phyloP scores from a whole-genome alignment of 1,140 invertebrate genomes.

The Halesus radiatus region DNA sequence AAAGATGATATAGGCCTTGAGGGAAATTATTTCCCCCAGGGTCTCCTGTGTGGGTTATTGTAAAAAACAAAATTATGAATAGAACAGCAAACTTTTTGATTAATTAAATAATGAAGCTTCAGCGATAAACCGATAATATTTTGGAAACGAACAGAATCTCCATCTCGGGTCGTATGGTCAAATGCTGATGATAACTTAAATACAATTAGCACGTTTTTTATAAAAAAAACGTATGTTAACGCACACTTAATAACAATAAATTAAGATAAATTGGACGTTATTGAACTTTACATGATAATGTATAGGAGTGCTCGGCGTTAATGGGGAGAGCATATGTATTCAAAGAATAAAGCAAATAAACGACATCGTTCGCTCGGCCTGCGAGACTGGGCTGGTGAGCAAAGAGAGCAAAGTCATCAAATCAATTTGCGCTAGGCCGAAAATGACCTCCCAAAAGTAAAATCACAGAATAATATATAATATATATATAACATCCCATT shows the following conservation, averaged over 20 bases:
- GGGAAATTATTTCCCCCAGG: too few species aligned
- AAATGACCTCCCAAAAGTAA: too few species aligned
- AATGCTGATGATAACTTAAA: slow-evolving; percentile 7
- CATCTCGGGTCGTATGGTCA: slow-evolving; percentile 33
- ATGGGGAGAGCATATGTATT: neutral
- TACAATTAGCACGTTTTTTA: slow-evolving; percentile 38
- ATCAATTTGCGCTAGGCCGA: too few species aligned
- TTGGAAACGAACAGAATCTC: neutral
- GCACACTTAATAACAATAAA: slow-evolving; percentile 31
- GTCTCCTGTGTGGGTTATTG: too few species aligned
- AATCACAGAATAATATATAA: too few species aligned
- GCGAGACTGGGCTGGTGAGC: neutral
- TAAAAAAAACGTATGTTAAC: slow-evolving; percentile 11
- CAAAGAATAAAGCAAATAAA: neutral
- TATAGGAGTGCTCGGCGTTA: neutral
- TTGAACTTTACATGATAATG: slow-evolving; percentile 24
- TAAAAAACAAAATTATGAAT: too few species aligned
- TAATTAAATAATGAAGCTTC: neutral
- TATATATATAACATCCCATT: too few species aligned
- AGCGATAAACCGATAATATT: neutral
- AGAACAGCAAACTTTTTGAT: too few species aligned
- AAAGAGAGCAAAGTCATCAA: too few species aligned
- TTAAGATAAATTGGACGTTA: slow-evolving; percentile 25
- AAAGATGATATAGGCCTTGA: too few species aligned
- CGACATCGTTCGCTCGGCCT: neutral